Percentiles rank a stretch among this genome's conserved stretches.
These are phyloP conservation scores for Homarus americanus DNA, from an alignment of 1,140 invertebrate species.

Conservation along the genomic window DNA sequence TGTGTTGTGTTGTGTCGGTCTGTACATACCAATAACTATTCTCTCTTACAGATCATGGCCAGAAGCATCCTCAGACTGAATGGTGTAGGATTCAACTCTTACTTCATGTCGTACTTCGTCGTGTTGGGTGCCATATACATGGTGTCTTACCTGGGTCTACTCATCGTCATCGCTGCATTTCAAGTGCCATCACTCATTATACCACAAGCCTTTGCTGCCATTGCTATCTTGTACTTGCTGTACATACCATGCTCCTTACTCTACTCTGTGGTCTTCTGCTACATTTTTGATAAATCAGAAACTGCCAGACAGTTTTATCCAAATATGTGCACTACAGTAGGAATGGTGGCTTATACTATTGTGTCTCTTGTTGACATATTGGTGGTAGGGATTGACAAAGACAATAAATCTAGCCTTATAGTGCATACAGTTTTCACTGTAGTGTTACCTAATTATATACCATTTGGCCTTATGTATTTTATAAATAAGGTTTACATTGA, in stretches of 20 bases:
- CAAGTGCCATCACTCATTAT: conserved; percentile 78
- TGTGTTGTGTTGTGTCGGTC: no score
- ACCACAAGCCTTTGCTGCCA: conserved; percentile 84
- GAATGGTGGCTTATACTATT: conserved; percentile 85
- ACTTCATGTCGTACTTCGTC: conserved; percentile 88
- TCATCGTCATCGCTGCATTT: conserved; percentile 82
- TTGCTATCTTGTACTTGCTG: conserved; percentile 84
- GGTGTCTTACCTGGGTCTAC: conserved; percentile 83
- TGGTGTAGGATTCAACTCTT: conserved; percentile 87
- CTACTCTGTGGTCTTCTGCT: conserved; percentile 87
- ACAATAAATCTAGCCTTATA: conserved; percentile 81
- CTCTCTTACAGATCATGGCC: conserved; percentile 85
- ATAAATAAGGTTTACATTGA: conserved; percentile 78
- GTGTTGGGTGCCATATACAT: conserved; percentile 85
- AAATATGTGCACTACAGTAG: conserved; percentile 86
- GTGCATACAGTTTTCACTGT: conserved; percentile 86
- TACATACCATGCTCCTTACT: conserved; percentile 88
- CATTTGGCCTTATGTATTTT: conserved; percentile 89
- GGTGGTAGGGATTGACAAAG: no score
- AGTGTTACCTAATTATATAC: conserved; percentile 87
- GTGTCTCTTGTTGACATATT: conserved; percentile 81
- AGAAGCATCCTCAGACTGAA: conserved; percentile 91
- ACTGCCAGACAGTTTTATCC: conserved; percentile 85
- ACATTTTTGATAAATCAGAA: conserved; percentile 89
- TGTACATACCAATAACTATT: not conserved